A percentile compares a stretch with the other conserved stretches of the same genome.
Evolutionary conservation across 37 sponge, comb jelly and placozoan genomes (phyloP).

Genomic region (Ephydatia muelleri): DNA sequence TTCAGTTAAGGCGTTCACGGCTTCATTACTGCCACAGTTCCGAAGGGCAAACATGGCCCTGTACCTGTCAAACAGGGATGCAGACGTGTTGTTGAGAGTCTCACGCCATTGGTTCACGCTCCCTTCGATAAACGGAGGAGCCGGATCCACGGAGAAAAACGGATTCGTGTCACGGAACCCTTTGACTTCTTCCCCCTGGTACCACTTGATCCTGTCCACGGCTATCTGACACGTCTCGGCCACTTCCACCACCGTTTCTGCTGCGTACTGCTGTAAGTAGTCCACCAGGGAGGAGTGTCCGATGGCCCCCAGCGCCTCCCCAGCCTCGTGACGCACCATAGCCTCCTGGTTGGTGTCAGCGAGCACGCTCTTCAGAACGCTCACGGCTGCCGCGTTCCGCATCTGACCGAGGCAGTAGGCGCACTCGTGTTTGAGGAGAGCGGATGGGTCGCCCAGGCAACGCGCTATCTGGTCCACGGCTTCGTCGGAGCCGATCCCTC

Average conservation of each 20-base stretch:
- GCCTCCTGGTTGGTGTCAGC: slow-evolving; percentile 77
- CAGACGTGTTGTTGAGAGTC: slow-evolving; percentile 47
- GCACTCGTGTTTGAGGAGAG: slow-evolving; percentile 95
- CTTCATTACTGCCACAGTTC: slow-evolving; percentile 68
- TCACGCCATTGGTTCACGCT: slow-evolving; percentile 53
- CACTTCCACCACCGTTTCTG: slow-evolving; percentile 61
- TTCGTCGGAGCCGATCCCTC: slow-evolving; percentile 62
- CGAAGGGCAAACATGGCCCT: slow-evolving; percentile 93
- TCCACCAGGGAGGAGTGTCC: slow-evolving; percentile 38
- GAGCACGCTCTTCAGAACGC: slow-evolving; percentile 66
- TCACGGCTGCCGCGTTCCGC: slow-evolving; percentile 61
- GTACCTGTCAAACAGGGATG: slow-evolving; percentile 82
- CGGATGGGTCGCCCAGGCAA: slow-evolving; percentile 72
- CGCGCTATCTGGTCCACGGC: slow-evolving; percentile 79
- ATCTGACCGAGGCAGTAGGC: slow-evolving; percentile 99
- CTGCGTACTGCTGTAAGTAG: slow-evolving; percentile 47
- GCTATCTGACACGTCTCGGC: slow-evolving; percentile 91
- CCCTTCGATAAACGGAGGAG: slow-evolving; percentile 80
- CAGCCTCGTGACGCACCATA: slow-evolving; percentile 91
- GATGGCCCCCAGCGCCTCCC: slow-evolving; percentile 95
- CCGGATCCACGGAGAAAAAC: slow-evolving; percentile 93
- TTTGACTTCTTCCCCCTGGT: slow-evolving; percentile 23
- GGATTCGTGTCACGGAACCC: slow-evolving; percentile 57
- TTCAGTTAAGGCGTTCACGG: slow-evolving; percentile 62
- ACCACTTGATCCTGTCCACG: slow-evolving; percentile 68